Evolutionary conservation across 2,888 invertebrate genomes (phyloP).

Genomic region (Pristionchus maxplancki): DNA sequence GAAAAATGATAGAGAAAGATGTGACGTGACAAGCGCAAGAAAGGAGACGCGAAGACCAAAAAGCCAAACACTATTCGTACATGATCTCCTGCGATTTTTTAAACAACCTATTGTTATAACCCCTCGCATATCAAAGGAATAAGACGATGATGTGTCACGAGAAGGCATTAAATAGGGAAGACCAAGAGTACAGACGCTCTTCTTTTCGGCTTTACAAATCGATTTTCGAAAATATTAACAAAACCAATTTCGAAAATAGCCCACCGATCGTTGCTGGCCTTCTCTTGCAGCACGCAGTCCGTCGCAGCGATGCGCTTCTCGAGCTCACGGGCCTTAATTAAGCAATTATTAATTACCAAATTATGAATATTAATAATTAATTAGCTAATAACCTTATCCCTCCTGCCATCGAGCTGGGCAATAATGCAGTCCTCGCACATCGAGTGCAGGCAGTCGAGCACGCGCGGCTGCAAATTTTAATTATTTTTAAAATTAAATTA

Average conservation of each 20-base stretch:
- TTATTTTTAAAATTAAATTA: background rate
- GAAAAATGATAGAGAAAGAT: too few species aligned
- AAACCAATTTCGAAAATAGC: background rate
- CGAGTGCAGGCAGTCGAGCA: constrained; percentile 93
- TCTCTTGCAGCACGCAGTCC: constrained; percentile 65
- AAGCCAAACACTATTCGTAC: too few species aligned
- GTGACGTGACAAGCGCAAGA: too few species aligned
- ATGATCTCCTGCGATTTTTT: too few species aligned
- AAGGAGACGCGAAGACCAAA: too few species aligned
- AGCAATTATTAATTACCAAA: background rate
- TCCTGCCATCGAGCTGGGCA: constrained; percentile 70
- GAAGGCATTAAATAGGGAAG: background rate
- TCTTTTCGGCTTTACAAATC: too few species aligned
- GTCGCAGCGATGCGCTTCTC: constrained; percentile 47
- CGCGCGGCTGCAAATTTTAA: constrained; percentile 83
- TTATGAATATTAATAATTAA: background rate
- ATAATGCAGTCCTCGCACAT: constrained; percentile 92
- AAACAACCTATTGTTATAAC: too few species aligned
- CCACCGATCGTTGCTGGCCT: constrained; percentile 10
- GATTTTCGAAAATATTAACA: background rate
- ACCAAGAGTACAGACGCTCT: background rate
- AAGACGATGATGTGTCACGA: too few species aligned
- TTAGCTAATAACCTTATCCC: constrained; percentile 55
- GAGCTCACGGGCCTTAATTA: constrained; percentile 40
- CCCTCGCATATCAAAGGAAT: too few species aligned